phyloP scores from a whole-genome alignment of 1,140 invertebrate genomes.

The Drosophila parabipectinata region DNA sequence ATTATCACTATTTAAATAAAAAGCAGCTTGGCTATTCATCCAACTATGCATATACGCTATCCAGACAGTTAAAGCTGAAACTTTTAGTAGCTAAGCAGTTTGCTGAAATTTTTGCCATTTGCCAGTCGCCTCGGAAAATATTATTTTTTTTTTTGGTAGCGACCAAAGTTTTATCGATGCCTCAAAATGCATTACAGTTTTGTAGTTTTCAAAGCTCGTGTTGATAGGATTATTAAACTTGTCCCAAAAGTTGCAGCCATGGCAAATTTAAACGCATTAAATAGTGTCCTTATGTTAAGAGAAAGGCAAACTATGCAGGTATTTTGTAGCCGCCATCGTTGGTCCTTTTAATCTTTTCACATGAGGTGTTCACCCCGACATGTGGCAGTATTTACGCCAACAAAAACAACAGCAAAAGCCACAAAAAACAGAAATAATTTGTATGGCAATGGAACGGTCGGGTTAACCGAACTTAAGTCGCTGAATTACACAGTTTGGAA shows the following conservation, averaged over 20 bases:
- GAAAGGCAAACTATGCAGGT: neutral
- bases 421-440: neutral
- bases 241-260: neutral
- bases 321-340: neutral
- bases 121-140: no score
- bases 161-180: conserved; percentile 1
- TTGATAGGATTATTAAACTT: conserved; percentile 1
- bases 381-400: neutral
- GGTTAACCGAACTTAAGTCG: neutral
- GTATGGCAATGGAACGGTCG: neutral
- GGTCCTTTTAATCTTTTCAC: neutral
- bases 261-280: neutral
- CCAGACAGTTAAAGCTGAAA: neutral
- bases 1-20: no score
- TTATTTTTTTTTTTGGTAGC: neutral
- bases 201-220: neutral
- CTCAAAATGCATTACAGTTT: neutral
- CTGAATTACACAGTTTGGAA: conserved; percentile 1
- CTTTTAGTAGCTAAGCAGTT: neutral
- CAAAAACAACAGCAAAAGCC: neutral
- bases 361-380: neutral
- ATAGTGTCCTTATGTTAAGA: neutral
- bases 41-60: neutral
- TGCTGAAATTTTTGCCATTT: conserved; percentile 1
- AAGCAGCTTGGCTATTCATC: no score